A percentile compares a stretch with the other conserved stretches of the same genome.
Conservation (phyloP, 2,113 vertebrate genomes). For the Indicator indicator region DNA sequence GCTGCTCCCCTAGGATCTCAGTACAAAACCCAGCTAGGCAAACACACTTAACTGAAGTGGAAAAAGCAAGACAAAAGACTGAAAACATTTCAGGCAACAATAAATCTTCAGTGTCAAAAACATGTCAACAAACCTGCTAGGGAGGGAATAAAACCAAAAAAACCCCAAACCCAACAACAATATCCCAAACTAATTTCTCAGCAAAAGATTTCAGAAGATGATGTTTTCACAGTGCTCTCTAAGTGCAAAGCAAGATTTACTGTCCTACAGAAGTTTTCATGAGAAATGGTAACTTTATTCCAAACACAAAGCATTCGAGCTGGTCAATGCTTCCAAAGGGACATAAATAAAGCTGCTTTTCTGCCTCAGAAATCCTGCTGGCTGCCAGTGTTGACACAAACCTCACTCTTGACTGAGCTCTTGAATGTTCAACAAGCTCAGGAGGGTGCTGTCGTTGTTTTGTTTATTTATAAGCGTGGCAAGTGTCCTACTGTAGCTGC, state of each 20-base stretch:
- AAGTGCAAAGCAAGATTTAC: not conserved
- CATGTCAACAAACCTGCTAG: not conserved
- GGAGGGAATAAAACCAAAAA: not conserved
- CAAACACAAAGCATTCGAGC: slow-evolving; percentile 4
- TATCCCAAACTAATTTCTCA: not conserved
- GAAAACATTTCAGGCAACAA: not conserved
- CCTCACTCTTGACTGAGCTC: not conserved
- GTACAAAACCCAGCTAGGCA: not conserved
- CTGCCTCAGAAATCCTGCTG: slow-evolving; percentile 9
- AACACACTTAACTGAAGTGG: not conserved
- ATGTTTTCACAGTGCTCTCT: not conserved
- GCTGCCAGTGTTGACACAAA: slow-evolving; percentile 51
- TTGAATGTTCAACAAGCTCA: slow-evolving; percentile 42
- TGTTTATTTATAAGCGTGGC: slow-evolving; percentile 35
- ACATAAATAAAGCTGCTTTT: slow-evolving; percentile 48
- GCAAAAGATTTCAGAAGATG: not conserved
- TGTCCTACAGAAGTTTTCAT: not conserved
- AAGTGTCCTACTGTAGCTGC: slow-evolving; percentile 25
- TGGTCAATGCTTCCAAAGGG: not conserved
- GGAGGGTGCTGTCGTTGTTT: slow-evolving; percentile 23
- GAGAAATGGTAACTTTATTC: not conserved
- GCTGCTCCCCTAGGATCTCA: not conserved
- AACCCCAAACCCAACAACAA: not conserved
- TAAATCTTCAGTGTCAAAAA: not conserved
- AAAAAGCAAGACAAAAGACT: not conserved